Conservation (phyloP, 2,888 invertebrate genomes). For the Cetonia aurata region DNA sequence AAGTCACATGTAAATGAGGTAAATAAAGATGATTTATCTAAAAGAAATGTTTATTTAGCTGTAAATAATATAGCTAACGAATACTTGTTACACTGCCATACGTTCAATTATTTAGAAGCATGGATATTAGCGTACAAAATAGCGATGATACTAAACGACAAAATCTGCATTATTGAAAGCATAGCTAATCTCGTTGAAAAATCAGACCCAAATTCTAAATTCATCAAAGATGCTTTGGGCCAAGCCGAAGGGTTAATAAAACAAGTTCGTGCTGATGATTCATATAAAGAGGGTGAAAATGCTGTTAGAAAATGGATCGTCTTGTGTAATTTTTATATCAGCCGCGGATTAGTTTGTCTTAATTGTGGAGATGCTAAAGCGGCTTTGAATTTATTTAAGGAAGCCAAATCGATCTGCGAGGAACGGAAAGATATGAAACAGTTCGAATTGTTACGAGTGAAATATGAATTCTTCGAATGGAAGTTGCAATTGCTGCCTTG, state of each 20-base stretch:
- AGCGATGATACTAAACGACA: constrained; percentile 51
- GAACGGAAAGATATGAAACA: constrained; percentile 33
- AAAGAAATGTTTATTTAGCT: constrained; percentile 46
- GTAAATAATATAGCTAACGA: constrained; percentile 54
- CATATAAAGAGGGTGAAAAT: constrained; percentile 21
- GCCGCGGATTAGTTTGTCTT: constrained; percentile 48
- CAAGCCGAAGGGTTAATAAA: constrained; percentile 42
- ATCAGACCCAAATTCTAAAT: constrained; percentile 47
- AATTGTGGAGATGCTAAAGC: constrained; percentile 40
- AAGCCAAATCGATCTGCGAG: constrained; percentile 49
- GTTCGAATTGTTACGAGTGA: constrained; percentile 40
- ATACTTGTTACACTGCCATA: constrained; percentile 55
- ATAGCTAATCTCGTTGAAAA: constrained; percentile 53
- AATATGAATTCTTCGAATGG: constrained; percentile 49
- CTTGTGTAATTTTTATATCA: constrained; percentile 47
- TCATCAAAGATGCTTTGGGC: constrained; percentile 44
- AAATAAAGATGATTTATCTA: constrained; percentile 31
- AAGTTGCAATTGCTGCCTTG: constrained; percentile 52
- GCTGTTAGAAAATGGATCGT: constrained; percentile 27
- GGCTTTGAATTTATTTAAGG: constrained; percentile 52
- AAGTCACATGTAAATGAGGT: constrained; percentile 35
- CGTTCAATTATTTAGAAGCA: constrained; percentile 51
- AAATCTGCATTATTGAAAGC: constrained; percentile 50
- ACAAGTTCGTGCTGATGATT: constrained; percentile 14
- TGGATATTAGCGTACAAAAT: constrained; percentile 54